Conservation (phyloP, 2,797 vertebrate species). For the Enteromius trimaculatus region DNA sequence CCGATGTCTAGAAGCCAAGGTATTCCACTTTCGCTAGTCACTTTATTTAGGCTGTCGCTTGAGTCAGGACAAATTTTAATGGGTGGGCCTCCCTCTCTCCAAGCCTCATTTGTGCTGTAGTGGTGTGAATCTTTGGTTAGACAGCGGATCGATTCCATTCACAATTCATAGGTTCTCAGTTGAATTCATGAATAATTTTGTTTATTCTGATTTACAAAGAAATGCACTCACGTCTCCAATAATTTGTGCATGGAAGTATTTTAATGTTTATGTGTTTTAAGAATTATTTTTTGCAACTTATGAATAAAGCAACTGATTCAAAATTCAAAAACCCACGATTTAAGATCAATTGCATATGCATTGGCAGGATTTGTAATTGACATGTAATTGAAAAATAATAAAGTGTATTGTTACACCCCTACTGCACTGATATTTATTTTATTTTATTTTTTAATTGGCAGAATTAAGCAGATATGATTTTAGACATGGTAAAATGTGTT, state of each 20-base stretch:
- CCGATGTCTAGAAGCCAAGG: background rate
- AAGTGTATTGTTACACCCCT: background rate
- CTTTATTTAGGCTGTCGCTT: background rate
- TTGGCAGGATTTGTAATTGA: background rate
- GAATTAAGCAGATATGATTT: background rate
- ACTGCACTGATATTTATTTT: background rate
- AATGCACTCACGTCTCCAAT: background rate
- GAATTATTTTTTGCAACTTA: background rate
- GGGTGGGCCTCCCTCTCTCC: background rate
- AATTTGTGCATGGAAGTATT: background rate
- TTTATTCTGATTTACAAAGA: background rate
- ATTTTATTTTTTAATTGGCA: background rate
- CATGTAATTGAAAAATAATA: background rate
- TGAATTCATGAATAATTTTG: background rate
- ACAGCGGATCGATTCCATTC: background rate
- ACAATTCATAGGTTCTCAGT: background rate
- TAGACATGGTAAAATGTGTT: background rate
- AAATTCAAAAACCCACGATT: background rate
- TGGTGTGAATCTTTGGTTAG: background rate
- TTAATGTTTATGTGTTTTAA: background rate
- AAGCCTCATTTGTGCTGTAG: background rate
- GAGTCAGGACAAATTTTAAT: background rate
- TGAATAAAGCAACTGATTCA: background rate
- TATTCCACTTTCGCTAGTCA: background rate
- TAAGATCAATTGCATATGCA: background rate